Conservation (phyloP, 2,888 invertebrate species). For the Silvanus unidentatus region DNA sequence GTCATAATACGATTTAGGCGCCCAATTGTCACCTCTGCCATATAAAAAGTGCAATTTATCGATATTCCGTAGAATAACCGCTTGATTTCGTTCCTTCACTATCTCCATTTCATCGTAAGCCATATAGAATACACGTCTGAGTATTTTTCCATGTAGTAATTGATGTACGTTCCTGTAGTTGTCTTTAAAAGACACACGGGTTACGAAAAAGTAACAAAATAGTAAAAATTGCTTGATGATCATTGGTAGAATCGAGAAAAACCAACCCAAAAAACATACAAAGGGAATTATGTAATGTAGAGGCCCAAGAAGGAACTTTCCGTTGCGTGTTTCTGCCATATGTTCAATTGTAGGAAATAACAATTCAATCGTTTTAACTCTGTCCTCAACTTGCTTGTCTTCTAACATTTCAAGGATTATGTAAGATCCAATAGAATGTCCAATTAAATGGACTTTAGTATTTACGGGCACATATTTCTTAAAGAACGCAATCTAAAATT, state of each 20-base stretch:
- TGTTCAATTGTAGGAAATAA: constrained; percentile 84
- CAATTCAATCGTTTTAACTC: constrained; percentile 61
- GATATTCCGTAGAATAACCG: constrained; percentile 53
- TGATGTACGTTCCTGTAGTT: constrained; percentile 51
- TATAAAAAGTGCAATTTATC: constrained; percentile 73
- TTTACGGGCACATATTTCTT: constrained; percentile 63
- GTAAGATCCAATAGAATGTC: constrained; percentile 89
- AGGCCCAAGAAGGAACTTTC: constrained; percentile 60
- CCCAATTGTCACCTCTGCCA: constrained; percentile 77
- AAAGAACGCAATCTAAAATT: constrained; percentile 58
- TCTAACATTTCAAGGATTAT: constrained; percentile 69
- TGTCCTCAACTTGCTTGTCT: constrained; percentile 50
- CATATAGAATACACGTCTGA: constrained; percentile 62
- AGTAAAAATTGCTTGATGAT: constrained; percentile 50
- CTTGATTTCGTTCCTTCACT: constrained; percentile 62
- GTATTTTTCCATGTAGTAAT: constrained; percentile 54
- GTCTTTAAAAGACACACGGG: constrained; percentile 51
- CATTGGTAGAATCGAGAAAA: constrained; percentile 54
- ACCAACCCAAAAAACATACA: constrained; percentile 46
- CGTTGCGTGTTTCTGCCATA: constrained; percentile 72
- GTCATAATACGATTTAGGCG: constrained; percentile 65
- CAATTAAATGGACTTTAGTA: constrained; percentile 74
- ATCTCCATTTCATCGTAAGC: constrained; percentile 76
- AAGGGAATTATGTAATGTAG: constrained; percentile 51
- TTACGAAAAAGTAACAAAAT: constrained; percentile 51